These are phyloP conservation scores for Clistopyga incitator DNA, from an alignment of 2,888 invertebrate species.

Conservation along the genomic window DNA sequence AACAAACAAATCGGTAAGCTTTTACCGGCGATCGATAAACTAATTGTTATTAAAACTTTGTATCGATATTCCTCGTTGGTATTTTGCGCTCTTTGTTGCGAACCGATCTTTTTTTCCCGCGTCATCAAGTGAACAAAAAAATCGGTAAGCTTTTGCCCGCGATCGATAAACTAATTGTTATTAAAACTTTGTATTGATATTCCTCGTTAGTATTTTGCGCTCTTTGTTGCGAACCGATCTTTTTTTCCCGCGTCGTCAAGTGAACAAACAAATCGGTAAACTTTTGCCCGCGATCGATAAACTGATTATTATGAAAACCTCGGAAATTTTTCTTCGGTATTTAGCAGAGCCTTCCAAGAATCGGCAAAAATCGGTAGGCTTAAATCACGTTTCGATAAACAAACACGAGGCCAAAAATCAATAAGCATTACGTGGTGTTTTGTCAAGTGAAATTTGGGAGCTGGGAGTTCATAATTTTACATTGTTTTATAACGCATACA, in stretches of 20 bases:
- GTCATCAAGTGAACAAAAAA: slow-evolving; percentile 1
- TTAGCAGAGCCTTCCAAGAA: slow-evolving; percentile 41
- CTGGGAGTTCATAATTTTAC: no score
- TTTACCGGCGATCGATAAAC: neutral
- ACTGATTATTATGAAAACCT: neutral
- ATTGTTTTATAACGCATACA: neutral
- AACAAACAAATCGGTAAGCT: slow-evolving; percentile 26
- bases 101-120: neutral
- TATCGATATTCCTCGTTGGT: slow-evolving; percentile 68
- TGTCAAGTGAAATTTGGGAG: no score
- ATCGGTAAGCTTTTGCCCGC: slow-evolving; percentile 4
- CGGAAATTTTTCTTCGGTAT: neutral
- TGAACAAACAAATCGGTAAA: slow-evolving; percentile 25
- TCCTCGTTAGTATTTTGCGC: slow-evolving; percentile 5
- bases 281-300: neutral
- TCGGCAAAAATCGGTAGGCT: neutral
- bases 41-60: no score
- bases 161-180: neutral
- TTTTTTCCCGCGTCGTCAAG: neutral
- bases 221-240: neutral
- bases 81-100: neutral
- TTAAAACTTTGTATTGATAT: slow-evolving; percentile 75
- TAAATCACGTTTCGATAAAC: slow-evolving; percentile 27
- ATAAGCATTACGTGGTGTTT: slow-evolving; percentile 20
- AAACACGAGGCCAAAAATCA: slow-evolving; percentile 42